These are phyloP conservation scores for Tetragnatha montana DNA, from an alignment of 2,888 invertebrate genomes.

Conservation along the genomic window DNA sequence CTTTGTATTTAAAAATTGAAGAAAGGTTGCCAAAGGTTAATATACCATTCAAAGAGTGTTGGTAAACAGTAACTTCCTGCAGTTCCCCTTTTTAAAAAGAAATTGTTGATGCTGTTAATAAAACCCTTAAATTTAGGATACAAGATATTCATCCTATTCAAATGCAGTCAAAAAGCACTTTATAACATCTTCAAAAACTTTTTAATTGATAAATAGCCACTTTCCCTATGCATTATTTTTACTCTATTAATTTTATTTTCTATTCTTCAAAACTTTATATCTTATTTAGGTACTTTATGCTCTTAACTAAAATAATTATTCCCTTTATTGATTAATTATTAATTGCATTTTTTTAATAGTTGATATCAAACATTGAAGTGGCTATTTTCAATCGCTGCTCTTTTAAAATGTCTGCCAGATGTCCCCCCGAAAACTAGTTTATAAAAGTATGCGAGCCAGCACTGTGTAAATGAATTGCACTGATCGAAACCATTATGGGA, in stretches of 20 bases:
- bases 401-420: conserved; percentile 38
- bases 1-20: neutral
- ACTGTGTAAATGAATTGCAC: conserved; percentile 56
- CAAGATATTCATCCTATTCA: conserved; percentile 11
- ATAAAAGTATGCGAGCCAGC: conserved; percentile 53
- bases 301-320: neutral
- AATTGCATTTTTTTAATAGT: neutral
- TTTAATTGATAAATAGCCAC: conserved; percentile 4
- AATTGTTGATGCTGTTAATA: conserved; percentile 3
- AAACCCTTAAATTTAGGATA: neutral
- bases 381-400: neutral
- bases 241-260: neutral
- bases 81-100: conserved; percentile 25
- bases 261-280: neutral
- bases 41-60: neutral
- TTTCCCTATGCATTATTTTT: neutral
- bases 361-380: neutral
- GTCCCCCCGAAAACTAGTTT: conserved; percentile 67
- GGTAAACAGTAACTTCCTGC: neutral
- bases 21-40: neutral
- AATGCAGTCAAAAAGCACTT: conserved; percentile 66
- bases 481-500: conserved; percentile 26
- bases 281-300: neutral
- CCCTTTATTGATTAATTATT: neutral
- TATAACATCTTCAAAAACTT: neutral